Evolutionary conservation across 2,113 vertebrate genomes (phyloP).

Genomic region (Suncus etruscus): DNA sequence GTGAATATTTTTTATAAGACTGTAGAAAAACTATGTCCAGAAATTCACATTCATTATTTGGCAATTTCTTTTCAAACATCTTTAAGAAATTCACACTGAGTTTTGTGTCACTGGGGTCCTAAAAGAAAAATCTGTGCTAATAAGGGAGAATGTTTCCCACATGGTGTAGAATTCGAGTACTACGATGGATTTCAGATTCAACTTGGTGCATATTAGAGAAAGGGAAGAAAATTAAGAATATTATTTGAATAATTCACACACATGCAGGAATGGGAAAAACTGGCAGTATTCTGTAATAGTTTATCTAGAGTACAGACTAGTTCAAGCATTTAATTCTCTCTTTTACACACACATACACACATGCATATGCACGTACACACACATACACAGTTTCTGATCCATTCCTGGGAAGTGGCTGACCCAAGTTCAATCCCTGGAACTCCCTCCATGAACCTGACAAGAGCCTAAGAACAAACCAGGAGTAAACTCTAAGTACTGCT

Average conservation of each 20-base stretch:
- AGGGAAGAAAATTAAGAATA: conserved; percentile 38
- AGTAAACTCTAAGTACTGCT: too few species aligned
- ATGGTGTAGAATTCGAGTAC: conserved; percentile 9
- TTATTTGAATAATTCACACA: conserved; percentile 34
- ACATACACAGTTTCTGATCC: too few species aligned
- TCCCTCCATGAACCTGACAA: too few species aligned
- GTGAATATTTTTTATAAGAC: too few species aligned
- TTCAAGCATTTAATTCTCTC: neutral
- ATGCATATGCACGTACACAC: neutral
- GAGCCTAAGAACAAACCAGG: too few species aligned
- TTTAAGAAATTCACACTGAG: neutral
- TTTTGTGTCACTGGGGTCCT: neutral
- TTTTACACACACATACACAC: neutral
- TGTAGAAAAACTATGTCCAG: neutral
- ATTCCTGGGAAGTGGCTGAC: neutral
- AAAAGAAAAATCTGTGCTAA: neutral
- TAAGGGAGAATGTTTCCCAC: conserved; percentile 3
- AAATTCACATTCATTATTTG: neutral
- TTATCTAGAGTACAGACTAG: neutral
- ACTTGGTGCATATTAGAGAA: neutral
- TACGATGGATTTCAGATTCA: neutral
- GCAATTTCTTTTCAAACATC: conserved; percentile 40
- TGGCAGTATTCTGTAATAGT: neutral
- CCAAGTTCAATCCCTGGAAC: too few species aligned
- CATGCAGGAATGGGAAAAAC: neutral